phyloP scores from a whole-genome alignment of 2,113 vertebrate genomes.

The Phaethon lepturus region DNA sequence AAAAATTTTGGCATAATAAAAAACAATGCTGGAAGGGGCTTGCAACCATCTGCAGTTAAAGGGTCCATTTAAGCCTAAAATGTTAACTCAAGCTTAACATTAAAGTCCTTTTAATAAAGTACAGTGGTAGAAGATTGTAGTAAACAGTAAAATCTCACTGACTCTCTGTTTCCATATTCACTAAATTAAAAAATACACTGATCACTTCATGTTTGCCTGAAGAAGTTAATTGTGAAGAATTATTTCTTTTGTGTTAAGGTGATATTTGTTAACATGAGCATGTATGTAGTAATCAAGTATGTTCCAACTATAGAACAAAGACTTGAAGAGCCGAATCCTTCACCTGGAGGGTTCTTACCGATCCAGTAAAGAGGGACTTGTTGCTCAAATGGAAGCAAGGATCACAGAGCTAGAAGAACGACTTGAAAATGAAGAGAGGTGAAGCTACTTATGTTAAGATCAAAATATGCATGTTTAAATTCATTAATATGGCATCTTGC shows the following conservation, averaged over 20 bases:
- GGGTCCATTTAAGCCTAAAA: neutral
- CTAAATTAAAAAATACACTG: neutral
- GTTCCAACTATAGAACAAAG: slow-evolving; percentile 86
- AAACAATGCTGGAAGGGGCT: neutral
- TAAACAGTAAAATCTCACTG: neutral
- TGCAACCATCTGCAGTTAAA: neutral
- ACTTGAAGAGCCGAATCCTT: slow-evolving; percentile 89
- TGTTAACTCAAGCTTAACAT: neutral
- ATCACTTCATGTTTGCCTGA: neutral
- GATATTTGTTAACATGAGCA: neutral
- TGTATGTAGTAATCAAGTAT: neutral
- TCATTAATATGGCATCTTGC: neutral
- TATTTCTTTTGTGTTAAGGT: neutral
- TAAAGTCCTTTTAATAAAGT: neutral
- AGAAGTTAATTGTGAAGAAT: neutral
- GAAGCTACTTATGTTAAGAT: neutral
- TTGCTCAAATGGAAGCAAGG: slow-evolving; percentile 89
- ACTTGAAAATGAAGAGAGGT: slow-evolving; percentile 93
- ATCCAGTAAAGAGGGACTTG: slow-evolving; percentile 91
- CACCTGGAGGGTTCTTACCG: slow-evolving; percentile 91
- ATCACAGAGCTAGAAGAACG: slow-evolving; percentile 91
- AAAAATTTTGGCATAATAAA: neutral
- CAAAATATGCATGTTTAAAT: neutral
- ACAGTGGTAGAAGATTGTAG: neutral
- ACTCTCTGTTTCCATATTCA: neutral